Percentiles rank a stretch among this genome's conserved stretches.
phyloP scores from a whole-genome alignment of 2,888 invertebrate species.

The Scaptomyza parva region DNA sequence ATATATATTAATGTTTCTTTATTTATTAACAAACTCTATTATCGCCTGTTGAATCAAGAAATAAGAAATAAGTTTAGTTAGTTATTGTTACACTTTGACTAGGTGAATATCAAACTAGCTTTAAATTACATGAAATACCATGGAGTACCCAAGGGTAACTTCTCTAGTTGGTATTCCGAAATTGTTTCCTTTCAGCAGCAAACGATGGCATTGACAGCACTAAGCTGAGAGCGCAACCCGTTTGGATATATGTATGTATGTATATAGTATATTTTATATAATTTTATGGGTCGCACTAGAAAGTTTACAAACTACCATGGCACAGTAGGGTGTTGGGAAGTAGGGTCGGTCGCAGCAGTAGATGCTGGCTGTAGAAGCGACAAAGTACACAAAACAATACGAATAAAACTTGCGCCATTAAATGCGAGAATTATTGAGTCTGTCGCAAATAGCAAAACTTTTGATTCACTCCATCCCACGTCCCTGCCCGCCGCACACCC shows the following conservation, averaged over 20 bases:
- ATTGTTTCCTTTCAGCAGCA: slow-evolving; percentile 38
- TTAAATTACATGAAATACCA: too few species aligned
- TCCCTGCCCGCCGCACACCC: not conserved
- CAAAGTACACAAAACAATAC: slow-evolving; percentile 48
- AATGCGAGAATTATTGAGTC: slow-evolving; percentile 63
- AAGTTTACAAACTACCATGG: slow-evolving; percentile 46
- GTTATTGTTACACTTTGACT: too few species aligned
- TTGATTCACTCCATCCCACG: slow-evolving; percentile 28
- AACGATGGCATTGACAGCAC: slow-evolving; percentile 34
- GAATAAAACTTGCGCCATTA: slow-evolving; percentile 58
- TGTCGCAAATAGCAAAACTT: slow-evolving; percentile 58
- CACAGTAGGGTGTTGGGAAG: not conserved
- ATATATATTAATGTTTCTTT: too few species aligned
- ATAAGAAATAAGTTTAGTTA: too few species aligned
- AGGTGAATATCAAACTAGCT: too few species aligned
- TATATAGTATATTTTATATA: slow-evolving; percentile 55
- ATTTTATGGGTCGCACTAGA: slow-evolving; percentile 58
- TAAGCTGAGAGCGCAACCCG: slow-evolving; percentile 3
- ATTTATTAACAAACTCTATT: too few species aligned
- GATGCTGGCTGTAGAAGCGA: not conserved
- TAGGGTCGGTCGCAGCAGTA: not conserved
- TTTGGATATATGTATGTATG: not conserved
- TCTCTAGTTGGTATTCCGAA: not conserved
- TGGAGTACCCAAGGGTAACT: not conserved
- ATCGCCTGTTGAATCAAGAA: too few species aligned